phyloP scores from a whole-genome alignment of 2,888 invertebrate species.

The Bellardia pandia region DNA sequence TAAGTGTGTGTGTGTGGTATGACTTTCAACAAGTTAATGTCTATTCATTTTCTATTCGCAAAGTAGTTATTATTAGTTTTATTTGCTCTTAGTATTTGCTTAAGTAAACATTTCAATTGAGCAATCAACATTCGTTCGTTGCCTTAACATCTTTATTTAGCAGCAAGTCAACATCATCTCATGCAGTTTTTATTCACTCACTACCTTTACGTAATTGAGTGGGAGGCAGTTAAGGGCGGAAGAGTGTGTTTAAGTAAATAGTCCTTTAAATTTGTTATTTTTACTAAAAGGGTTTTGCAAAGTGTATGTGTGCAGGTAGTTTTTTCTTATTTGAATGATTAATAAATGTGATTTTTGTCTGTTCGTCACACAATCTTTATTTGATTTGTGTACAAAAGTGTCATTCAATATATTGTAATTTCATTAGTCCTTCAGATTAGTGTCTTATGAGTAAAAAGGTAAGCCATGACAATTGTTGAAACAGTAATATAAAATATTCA shows the following conservation, averaged over 20 bases:
- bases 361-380: background rate
- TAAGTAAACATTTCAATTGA: conserved; percentile 70
- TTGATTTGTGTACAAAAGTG: background rate
- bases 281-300: conserved; percentile 16
- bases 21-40: conserved; percentile 67
- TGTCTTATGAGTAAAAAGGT: too few species aligned
- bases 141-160: background rate
- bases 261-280: conserved; percentile 28
- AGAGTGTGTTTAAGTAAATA: conserved; percentile 7
- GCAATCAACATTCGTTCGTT: conserved; percentile 63
- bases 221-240: background rate
- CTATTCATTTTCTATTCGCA: conserved; percentile 60
- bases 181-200: background rate
- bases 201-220: background rate
- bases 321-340: too few species aligned
- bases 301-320: background rate
- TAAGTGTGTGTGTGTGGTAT: conserved; percentile 25
- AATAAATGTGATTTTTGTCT: background rate
- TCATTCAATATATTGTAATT: background rate
- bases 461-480: too few species aligned
- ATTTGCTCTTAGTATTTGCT: conserved; percentile 71
- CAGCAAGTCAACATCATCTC: conserved; percentile 21
- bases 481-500: too few species aligned
- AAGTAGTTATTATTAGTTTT: conserved; percentile 67
- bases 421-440: too few species aligned